phyloP scores from a whole-genome alignment of 2,888 invertebrate genomes.

The Acanthacorydalis orientalis region DNA sequence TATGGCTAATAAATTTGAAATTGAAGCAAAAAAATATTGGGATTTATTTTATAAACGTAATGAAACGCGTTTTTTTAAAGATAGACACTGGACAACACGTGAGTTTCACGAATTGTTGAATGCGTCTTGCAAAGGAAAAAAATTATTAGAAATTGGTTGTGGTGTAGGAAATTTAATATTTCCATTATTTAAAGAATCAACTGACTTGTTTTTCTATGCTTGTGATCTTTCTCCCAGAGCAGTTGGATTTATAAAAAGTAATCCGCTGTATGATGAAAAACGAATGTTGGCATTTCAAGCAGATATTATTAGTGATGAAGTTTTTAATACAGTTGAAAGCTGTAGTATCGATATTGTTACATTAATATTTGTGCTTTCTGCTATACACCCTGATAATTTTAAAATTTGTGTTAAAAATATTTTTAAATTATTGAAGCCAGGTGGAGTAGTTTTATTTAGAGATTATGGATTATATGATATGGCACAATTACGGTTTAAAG shows the following conservation, averaged over 20 bases:
- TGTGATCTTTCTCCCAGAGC: conserved; percentile 91
- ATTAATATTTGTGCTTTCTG: conserved; percentile 88
- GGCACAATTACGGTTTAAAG: conserved; percentile 86
- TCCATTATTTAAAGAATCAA: conserved; percentile 69
- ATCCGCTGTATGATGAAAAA: conserved; percentile 44
- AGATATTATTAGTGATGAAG: conserved; percentile 59
- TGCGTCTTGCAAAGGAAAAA: conserved; percentile 27
- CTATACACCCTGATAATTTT: conserved; percentile 81
- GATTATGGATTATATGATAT: conserved; percentile 94
- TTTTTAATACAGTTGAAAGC: conserved; percentile 35
- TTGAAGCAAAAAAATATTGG: conserved; percentile 79
- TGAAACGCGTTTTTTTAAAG: conserved; percentile 83
- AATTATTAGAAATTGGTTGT: conserved; percentile 74
- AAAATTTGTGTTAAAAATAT: conserved; percentile 43
- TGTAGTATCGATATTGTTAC: conserved; percentile 61
- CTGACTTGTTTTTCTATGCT: conserved; percentile 58
- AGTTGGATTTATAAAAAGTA: conserved; percentile 62
- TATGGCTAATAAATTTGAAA: conserved; percentile 62
- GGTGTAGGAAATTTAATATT: conserved; percentile 96
- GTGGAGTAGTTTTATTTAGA: conserved; percentile 70
- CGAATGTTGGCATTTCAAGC: conserved; percentile 65
- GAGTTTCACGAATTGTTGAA: conserved; percentile 74
- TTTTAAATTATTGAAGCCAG: conserved; percentile 44
- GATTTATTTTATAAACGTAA: conserved; percentile 94
- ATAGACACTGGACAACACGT: conserved; percentile 90